Evolutionary conservation across 1,140 invertebrate genomes (phyloP).

Genomic region (Ganaspis sp.): DNA sequence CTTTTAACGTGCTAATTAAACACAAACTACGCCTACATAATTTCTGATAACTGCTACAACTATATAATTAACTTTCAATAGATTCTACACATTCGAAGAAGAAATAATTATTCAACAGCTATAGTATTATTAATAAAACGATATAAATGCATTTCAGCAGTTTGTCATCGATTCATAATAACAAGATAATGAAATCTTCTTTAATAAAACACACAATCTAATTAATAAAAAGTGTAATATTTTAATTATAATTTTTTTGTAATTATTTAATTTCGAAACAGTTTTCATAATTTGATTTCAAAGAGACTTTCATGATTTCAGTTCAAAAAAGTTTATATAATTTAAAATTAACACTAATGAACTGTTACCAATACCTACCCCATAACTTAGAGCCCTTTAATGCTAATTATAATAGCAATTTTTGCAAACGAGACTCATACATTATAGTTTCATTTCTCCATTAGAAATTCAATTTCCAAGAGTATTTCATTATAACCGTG

Average conservation of each 20-base stretch:
- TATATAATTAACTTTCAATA: conserved; percentile 47
- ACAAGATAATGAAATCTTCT: neutral
- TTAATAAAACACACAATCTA: neutral
- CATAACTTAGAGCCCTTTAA: neutral
- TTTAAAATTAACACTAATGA: neutral
- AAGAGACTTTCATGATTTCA: too few species aligned
- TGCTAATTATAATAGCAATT: neutral
- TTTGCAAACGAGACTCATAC: neutral
- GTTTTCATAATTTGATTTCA: too few species aligned
- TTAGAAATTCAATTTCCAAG: neutral
- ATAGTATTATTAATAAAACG: conserved; percentile 12
- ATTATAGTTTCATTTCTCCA: neutral
- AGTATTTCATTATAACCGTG: neutral
- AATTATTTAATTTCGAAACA: too few species aligned
- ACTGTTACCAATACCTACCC: neutral
- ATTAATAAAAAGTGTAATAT: neutral
- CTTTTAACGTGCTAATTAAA: conserved; percentile 56
- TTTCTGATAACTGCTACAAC: conserved; percentile 47
- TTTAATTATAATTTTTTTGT: too few species aligned
- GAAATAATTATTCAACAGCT: conserved; percentile 10
- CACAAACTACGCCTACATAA: conserved; percentile 45
- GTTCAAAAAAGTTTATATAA: too few species aligned
- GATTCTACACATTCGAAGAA: conserved; percentile 35
- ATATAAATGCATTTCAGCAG: conserved; percentile 9
- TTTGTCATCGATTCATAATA: neutral